Evolutionary conservation across 2,113 vertebrate genomes (phyloP).

Genomic region (Lophochroa leadbeateri): DNA sequence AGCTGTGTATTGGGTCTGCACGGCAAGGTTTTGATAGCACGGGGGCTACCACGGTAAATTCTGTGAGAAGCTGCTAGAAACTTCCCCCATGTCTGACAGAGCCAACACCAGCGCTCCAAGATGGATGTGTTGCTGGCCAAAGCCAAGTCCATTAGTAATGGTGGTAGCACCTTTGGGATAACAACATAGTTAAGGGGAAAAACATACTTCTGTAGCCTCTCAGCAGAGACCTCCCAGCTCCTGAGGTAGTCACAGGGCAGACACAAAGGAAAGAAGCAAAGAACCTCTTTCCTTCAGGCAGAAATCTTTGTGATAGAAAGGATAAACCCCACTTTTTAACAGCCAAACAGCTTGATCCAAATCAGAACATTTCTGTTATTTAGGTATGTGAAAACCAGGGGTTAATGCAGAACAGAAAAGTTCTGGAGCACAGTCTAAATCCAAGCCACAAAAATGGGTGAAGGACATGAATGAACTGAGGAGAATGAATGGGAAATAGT

Average conservation of each 20-base stretch:
- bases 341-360: background rate
- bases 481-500: background rate
- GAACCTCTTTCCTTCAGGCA: background rate
- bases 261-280: background rate
- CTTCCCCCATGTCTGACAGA: background rate
- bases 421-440: background rate
- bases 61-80: background rate
- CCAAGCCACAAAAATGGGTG: background rate
- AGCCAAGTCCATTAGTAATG: too few relatives aligned
- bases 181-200: background rate
- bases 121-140: background rate
- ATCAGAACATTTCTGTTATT: fast-evolving
- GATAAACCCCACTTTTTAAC: background rate
- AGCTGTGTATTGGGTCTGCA: background rate
- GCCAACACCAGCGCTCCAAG: background rate
- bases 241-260: fast-evolving
- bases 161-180: background rate
- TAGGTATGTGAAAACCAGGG: fast-evolving
- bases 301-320: background rate
- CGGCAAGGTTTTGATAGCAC: background rate
- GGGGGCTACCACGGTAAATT: too few relatives aligned
- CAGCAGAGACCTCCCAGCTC: background rate
- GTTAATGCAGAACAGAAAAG: background rate
- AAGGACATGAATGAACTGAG: background rate
- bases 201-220: background rate